Evolutionary conservation across 2,888 invertebrate genomes (phyloP).

Genomic region (Pheosia tremula): DNA sequence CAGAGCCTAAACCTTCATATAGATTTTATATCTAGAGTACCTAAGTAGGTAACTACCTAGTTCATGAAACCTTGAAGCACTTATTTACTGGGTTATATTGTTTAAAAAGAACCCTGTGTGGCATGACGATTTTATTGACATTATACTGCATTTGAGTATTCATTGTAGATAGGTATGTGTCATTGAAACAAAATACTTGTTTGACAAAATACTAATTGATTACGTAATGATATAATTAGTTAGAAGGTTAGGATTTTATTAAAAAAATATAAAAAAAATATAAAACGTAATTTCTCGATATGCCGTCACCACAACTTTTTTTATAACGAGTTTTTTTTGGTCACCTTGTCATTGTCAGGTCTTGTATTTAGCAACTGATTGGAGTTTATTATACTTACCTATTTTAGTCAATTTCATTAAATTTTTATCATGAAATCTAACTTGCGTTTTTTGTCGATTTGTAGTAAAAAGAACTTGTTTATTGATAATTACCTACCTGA

Average conservation of each 20-base stretch:
- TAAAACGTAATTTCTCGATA: background rate
- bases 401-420: background rate
- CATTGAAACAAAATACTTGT: too few species aligned
- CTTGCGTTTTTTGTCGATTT: background rate
- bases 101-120: too few species aligned
- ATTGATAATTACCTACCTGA: too few species aligned
- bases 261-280: too few species aligned
- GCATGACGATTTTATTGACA: too few species aligned
- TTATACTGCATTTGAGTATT: too few species aligned
- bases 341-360: background rate
- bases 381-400: background rate
- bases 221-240: too few species aligned
- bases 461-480: background rate
- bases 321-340: background rate
- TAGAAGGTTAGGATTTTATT: background rate
- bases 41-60: background rate
- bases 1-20: background rate
- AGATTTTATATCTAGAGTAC: background rate
- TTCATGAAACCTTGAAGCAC: background rate
- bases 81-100: background rate
- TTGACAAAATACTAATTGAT: too few species aligned
- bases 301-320: background rate
- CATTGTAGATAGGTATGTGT: too few species aligned
- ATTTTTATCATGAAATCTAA: background rate
- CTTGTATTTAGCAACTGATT: background rate